These are phyloP conservation scores for Neosilurus hyrtlii DNA, from an alignment of 2,797 vertebrate species.

Conservation along the genomic window DNA sequence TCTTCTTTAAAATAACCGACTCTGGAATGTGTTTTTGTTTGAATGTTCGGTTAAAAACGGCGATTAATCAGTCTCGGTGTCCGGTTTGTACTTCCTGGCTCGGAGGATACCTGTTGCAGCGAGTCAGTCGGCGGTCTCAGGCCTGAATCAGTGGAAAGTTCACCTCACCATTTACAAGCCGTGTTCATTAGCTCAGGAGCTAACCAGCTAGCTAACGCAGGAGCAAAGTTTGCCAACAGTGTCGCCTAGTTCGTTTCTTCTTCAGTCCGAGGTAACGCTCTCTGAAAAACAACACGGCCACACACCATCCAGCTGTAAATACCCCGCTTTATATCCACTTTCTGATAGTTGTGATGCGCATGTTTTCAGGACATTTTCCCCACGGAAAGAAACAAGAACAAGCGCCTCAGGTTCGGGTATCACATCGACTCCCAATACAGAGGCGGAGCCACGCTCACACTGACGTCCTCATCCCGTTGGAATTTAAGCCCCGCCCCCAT, in stretches of 20 bases:
- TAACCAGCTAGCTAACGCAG: slow-evolving; percentile 14
- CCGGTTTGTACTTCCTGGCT: neutral
- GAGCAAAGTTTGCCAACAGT: slow-evolving; percentile 9
- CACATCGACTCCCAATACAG: neutral
- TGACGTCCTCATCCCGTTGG: slow-evolving; percentile 70
- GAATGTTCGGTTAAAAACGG: neutral
- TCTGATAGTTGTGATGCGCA: neutral
- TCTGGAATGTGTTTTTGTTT: too few relatives aligned
- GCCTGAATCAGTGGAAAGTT: neutral
- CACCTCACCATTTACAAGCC: neutral
- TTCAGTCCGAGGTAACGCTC: too few relatives aligned
- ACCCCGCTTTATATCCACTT: neutral
- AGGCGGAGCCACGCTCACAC: slow-evolving; percentile 64
- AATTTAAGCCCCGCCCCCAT: slow-evolving; percentile 67
- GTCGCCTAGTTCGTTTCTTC: neutral
- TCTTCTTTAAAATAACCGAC: neutral
- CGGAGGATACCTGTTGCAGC: slow-evolving; percentile 9
- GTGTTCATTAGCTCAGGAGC: neutral
- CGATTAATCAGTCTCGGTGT: neutral
- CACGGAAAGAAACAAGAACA: neutral
- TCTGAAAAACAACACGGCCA: neutral
- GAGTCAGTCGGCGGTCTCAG: neutral
- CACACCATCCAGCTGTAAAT: neutral
- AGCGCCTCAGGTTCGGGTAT: neutral
- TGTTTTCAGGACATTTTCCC: slow-evolving; percentile 21